phyloP scores from a whole-genome alignment of 2,888 invertebrate genomes.

The Leptothorax acervorum region DNA sequence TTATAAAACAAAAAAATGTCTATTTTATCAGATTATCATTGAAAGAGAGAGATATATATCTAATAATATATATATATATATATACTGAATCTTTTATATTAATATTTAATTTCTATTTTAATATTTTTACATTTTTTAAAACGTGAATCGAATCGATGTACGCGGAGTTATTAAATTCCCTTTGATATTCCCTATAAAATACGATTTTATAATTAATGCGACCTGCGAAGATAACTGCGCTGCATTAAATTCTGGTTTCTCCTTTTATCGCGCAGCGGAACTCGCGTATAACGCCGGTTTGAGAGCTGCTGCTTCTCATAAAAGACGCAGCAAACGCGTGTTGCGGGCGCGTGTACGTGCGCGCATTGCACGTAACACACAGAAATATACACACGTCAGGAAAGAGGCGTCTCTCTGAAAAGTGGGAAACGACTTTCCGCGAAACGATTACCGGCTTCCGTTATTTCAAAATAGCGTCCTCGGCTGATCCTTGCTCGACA shows the following conservation, averaged over 20 bases:
- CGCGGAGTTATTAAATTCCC: neutral
- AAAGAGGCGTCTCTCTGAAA: conserved; percentile 64
- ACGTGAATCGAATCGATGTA: neutral
- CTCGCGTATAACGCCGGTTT: conserved; percentile 24
- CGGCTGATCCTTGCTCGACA: conserved; percentile 63
- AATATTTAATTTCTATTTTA: neutral
- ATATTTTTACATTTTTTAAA: neutral
- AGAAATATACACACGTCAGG: conserved; percentile 12
- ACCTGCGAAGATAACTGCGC: neutral
- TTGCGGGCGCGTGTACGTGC: conserved; percentile 21
- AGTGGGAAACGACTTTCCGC: conserved; percentile 80
- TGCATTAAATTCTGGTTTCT: conserved; percentile 16
- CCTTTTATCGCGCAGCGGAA: conserved; percentile 20
- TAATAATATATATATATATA: neutral
- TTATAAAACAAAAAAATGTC: neutral
- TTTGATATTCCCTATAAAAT: neutral
- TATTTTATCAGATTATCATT: neutral
- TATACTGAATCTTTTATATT: neutral
- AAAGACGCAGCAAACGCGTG: conserved; percentile 47
- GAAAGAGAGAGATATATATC: no score
- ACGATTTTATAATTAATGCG: conserved; percentile 26
- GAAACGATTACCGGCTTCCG: conserved; percentile 80
- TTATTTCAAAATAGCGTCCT: conserved; percentile 73
- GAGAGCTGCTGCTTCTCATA: conserved; percentile 54
- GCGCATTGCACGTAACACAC: conserved; percentile 17